Evolutionary conservation across 2,113 vertebrate genomes (phyloP), one percentile per base, ranked within the genome.

Genomic region (Lophius piscatorius): DNA sequence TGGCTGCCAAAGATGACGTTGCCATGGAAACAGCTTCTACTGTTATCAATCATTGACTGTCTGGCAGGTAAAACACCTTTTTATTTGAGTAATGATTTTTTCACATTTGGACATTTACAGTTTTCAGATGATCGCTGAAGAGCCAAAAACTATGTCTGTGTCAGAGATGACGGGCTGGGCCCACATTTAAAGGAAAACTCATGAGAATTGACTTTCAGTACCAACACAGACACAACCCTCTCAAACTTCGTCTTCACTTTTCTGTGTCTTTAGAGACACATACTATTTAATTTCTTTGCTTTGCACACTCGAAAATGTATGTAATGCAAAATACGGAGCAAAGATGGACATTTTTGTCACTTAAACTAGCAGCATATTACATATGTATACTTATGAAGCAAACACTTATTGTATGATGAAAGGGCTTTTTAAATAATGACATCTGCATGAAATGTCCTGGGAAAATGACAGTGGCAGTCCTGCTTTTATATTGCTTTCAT

Each of bases 21-120:
- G 86, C 92, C 93, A 90, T 96, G 95, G 96, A 93, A 93, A 93
- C 94, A 91, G 82, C 75, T 94, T 90, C 80, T 97, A 74, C 93
- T 98, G 82, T 83, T 95, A 74, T 93, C 90, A 42, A 85, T 96
- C 90, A 80, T 93, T 80, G 88, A 93, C 89, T 93, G 93, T 90
- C 88, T 96, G 67, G 92, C 90, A 96, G 95, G 95, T 97, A 94
- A 94, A 61, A 67, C 64, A 56, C 51, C 64, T 69, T 82, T 80
- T 77, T 68, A 74, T 73, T 61, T 34, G 45, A 61, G 77, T 58
- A 78, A 86, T 86, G 82, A 84, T 71, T 82, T 78, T 78, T 63
- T 78, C 66, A 49, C 36, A 12, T 74, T 75, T 60, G 71, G 78
- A 84, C 74, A 51, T 87, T 83, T 83, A 81, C 68, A 55, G 68